Evolutionary conservation across 2,888 invertebrate species (phyloP), one percentile per base, ranked within the genome.

Genomic region (Nomada goodeniana): DNA sequence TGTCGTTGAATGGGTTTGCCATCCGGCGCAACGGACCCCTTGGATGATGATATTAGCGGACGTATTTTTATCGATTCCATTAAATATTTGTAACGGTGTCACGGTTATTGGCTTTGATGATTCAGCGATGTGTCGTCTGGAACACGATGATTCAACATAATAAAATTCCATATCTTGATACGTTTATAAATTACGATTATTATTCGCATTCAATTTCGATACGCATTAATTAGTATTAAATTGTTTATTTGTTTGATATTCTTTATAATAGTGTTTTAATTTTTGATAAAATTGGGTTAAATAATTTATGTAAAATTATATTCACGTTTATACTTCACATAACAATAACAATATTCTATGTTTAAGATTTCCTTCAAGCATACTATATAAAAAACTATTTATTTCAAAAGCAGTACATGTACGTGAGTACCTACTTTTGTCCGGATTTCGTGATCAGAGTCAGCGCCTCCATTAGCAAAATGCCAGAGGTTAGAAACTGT

Each of bases 1-100:
- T 29, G 74, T 47, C 60, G 64, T 26, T 44, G 65, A 71, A 59
- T 20, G 50, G n/a, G 52, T 59, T 61, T 47, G 53, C 61, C 53
- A 10, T 36, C 13, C 26, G 9, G 52, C 53, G n/a, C 42, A 57
- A 57, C 57, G 9, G 63, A 20, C 18, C 20, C 47, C 13, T 23
- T 13, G 53, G 42, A 78, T 18, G 61, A 55, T 20, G 20, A 63
- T 20, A 50, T 67, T 44, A 47, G 68, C 15, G 4, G 23, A 1
- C 26, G 63, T 52, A 15, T 53, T 73, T 77, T 73, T 67, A 77
- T 77, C 73, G 65, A 20, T 53, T 53, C 60, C 52, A 29, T 67
- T 55, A 18, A 73, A 53, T 73, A 67, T 73, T 77, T 73, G 65
- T 72, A 11, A 52, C 63, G 2, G 60, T 26, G 26, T 29, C 57